Conservation (phyloP, 2,113 vertebrate species). For the Anas platyrhynchos region DNA sequence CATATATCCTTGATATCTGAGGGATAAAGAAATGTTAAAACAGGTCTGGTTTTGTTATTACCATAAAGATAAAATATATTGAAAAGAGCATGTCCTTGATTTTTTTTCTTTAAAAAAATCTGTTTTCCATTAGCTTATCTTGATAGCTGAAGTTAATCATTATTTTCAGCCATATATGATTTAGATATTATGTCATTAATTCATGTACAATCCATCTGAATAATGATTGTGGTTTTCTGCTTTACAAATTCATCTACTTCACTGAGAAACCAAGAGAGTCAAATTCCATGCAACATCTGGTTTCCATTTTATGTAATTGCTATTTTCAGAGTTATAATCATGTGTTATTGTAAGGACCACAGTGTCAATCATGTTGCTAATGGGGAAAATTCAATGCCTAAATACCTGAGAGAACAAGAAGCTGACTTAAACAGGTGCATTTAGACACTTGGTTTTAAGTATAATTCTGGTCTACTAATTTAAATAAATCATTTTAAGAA, state of each 20-base stretch:
- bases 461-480: constrained; percentile 81
- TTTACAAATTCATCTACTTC: constrained; percentile 89
- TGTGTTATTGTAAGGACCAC: constrained; percentile 91
- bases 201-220: constrained; percentile 88
- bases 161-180: constrained; percentile 87
- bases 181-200: constrained; percentile 92
- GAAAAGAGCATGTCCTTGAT: constrained; percentile 65
- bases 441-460: constrained; percentile 78
- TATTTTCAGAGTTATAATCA: constrained; percentile 92
- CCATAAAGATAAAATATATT: constrained; percentile 73
- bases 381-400: constrained; percentile 83
- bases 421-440: constrained; percentile 85
- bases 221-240: constrained; percentile 89
- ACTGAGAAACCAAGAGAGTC: constrained; percentile 86
- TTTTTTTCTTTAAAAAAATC: constrained; percentile 61
- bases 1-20: constrained; percentile 47
- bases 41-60: constrained; percentile 78
- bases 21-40: constrained; percentile 66
- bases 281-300: constrained; percentile 87
- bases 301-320: constrained; percentile 90
- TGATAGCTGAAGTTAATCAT: constrained; percentile 85
- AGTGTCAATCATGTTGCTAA: constrained; percentile 90
- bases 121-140: constrained; percentile 87
- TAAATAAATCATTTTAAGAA: constrained; percentile 85
- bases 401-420: constrained; percentile 86